Percentiles rank a stretch among this genome's conserved stretches.
These are phyloP conservation scores for Pantala flavescens DNA, from an alignment of 1,140 invertebrate genomes.

Conservation along the genomic window DNA sequence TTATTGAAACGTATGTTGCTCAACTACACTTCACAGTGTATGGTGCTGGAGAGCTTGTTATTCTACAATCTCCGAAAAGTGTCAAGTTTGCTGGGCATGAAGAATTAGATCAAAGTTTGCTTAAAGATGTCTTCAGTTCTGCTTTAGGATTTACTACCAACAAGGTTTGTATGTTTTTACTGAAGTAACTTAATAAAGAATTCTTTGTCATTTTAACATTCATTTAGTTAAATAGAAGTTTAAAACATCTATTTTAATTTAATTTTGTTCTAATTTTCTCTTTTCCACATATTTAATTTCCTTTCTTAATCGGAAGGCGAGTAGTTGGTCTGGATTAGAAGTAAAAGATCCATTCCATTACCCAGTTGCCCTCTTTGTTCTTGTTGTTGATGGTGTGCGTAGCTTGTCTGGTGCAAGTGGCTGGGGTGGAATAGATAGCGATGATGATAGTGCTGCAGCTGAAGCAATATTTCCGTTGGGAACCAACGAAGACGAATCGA, in stretches of 20 bases:
- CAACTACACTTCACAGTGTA: conserved; percentile 41
- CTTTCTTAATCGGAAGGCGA: conserved; percentile 36
- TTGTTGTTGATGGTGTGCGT: conserved; percentile 58
- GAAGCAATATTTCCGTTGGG: conserved; percentile 39
- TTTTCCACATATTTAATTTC: background rate
- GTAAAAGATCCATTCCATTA: conserved; percentile 62
- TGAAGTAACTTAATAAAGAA: background rate
- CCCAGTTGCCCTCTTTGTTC: conserved; percentile 62
- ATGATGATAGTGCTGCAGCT: background rate
- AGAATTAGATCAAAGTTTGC: conserved; percentile 44
- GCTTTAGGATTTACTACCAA: conserved; percentile 55
- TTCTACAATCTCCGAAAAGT: conserved; percentile 53
- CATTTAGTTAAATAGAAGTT: too few species aligned
- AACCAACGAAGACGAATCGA: conserved; percentile 52
- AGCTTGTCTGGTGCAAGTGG: conserved; percentile 34
- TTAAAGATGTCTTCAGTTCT: conserved; percentile 62
- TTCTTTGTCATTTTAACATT: too few species aligned
- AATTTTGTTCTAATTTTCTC: background rate
- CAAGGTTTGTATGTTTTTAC: conserved; percentile 34
- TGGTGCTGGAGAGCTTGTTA: conserved; percentile 52
- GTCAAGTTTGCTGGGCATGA: conserved; percentile 53
- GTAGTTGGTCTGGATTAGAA: conserved; percentile 57
- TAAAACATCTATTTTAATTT: background rate
- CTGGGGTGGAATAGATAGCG: conserved; percentile 29
- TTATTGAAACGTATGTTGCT: background rate